A percentile compares a stretch with the other conserved stretches of the same genome.
Conservation (phyloP, 1,140 invertebrate species). For the Goniozus legneri region DNA sequence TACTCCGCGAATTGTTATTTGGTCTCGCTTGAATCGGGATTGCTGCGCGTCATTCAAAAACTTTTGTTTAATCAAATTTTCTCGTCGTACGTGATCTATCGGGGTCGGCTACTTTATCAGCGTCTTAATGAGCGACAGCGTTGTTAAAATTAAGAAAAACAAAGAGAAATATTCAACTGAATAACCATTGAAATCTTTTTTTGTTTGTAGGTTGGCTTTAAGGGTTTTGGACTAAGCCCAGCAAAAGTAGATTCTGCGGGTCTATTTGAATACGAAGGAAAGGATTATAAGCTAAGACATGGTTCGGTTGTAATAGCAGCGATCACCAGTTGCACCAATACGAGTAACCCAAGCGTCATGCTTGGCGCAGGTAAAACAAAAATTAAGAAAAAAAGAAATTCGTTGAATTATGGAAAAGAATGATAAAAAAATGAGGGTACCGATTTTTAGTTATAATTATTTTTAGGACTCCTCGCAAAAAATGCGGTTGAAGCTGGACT, state of each 20-base stretch:
- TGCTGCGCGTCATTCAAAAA: too few relatives aligned
- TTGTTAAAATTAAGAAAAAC: slow-evolving; percentile 1
- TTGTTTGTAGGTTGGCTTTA: slow-evolving; percentile 79
- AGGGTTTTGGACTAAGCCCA: slow-evolving; percentile 82
- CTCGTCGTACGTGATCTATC: too few relatives aligned
- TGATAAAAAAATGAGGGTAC: neutral
- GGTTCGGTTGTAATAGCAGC: slow-evolving; percentile 96
- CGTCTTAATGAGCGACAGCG: slow-evolving; percentile 1
- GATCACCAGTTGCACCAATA: slow-evolving; percentile 98
- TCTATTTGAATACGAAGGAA: slow-evolving; percentile 76
- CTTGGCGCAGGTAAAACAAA: slow-evolving; percentile 73
- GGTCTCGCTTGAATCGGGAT: too few relatives aligned
- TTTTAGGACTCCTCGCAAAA: slow-evolving; percentile 84
- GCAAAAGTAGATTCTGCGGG: slow-evolving; percentile 65
- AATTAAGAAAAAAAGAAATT: neutral
- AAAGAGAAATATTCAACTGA: neutral
- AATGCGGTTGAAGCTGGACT: slow-evolving; percentile 93
- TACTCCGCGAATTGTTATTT: too few relatives aligned
- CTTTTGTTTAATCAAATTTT: too few relatives aligned
- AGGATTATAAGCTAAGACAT: slow-evolving; percentile 81
- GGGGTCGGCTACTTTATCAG: too few relatives aligned
- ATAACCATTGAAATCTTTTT: too few relatives aligned
- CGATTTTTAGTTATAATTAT: neutral
- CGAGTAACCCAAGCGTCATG: slow-evolving; percentile 97
- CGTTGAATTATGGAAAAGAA: neutral